Percentiles rank a stretch among this genome's conserved stretches.
Evolutionary conservation across 2,113 vertebrate genomes (phyloP).

Genomic region (Pseudorhombus dupliciocellatus): DNA sequence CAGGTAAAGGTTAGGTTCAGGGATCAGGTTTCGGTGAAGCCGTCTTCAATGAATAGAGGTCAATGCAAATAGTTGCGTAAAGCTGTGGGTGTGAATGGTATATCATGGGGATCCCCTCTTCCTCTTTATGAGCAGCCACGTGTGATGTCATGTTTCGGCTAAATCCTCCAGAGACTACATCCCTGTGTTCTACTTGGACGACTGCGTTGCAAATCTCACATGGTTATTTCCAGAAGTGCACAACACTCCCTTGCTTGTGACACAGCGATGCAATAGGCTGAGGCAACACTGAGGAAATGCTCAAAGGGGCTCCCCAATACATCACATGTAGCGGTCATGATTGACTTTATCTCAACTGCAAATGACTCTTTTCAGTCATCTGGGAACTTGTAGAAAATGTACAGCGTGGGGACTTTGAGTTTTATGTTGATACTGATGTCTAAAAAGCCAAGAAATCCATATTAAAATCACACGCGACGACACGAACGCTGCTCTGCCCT

Average conservation of each 20-base stretch:
- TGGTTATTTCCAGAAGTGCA: constrained; percentile 65
- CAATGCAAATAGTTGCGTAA: neutral
- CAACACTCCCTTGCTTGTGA: neutral
- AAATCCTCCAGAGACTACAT: constrained; percentile 60
- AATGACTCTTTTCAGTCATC: neutral
- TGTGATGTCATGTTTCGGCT: constrained; percentile 44
- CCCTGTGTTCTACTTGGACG: constrained; percentile 61
- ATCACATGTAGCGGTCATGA: constrained; percentile 33
- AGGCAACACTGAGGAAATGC: constrained; percentile 9
- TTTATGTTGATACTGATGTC: neutral
- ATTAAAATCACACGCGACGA: neutral
- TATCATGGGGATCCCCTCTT: constrained; percentile 36
- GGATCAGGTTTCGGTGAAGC: too few relatives aligned
- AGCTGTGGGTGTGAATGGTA: neutral
- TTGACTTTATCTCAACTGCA: constrained; percentile 23
- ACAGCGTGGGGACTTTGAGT: constrained; percentile 1
- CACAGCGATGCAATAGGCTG: constrained; percentile 43
- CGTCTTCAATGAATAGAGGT: neutral
- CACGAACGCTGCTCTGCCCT: neutral
- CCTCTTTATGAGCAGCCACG: constrained; percentile 43
- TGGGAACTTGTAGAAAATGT: constrained; percentile 32
- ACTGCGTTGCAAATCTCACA: constrained; percentile 29
- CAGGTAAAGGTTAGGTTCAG: neutral
- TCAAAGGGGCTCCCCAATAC: constrained; percentile 50
- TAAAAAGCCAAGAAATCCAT: neutral